phyloP scores from a whole-genome alignment of 1,140 invertebrate species.

The Nebria ingens region DNA sequence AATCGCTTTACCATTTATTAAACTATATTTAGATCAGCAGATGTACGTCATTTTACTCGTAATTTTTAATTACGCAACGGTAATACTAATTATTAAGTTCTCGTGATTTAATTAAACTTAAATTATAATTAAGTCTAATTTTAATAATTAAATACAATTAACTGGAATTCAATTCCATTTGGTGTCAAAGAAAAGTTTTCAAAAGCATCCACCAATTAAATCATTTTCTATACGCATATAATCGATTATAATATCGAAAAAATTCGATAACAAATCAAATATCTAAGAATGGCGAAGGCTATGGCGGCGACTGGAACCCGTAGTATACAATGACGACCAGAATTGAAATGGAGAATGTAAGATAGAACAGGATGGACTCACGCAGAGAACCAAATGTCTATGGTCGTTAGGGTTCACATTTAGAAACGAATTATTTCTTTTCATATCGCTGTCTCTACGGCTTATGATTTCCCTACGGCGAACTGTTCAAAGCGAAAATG shows the following conservation, averaged over 20 bases:
- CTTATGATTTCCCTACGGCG: background rate
- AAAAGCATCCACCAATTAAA: background rate
- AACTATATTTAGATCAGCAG: background rate
- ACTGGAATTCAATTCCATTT: background rate
- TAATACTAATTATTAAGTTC: no score
- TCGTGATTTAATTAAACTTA: no score
- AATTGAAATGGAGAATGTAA: background rate
- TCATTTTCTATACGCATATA: background rate
- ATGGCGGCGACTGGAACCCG: no score
- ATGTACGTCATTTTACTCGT: no score
- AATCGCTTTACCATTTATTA: background rate
- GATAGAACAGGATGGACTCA: background rate
- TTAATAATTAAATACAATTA: no score
- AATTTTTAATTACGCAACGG: no score
- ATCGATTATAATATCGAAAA: background rate
- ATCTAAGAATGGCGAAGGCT: no score
- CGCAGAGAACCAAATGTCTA: background rate
- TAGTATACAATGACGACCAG: no score
- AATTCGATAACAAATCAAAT: background rate
- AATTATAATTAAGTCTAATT: no score
- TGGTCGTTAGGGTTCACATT: background rate
- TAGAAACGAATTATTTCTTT: conserved; percentile 5
- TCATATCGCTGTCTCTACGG: background rate
- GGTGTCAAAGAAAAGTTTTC: background rate
- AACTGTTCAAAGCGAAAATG: background rate